Evolutionary conservation across 2,113 vertebrate genomes (phyloP), one percentile per base, ranked within the genome.

Genomic region (Onychorhynchus coronatus): DNA sequence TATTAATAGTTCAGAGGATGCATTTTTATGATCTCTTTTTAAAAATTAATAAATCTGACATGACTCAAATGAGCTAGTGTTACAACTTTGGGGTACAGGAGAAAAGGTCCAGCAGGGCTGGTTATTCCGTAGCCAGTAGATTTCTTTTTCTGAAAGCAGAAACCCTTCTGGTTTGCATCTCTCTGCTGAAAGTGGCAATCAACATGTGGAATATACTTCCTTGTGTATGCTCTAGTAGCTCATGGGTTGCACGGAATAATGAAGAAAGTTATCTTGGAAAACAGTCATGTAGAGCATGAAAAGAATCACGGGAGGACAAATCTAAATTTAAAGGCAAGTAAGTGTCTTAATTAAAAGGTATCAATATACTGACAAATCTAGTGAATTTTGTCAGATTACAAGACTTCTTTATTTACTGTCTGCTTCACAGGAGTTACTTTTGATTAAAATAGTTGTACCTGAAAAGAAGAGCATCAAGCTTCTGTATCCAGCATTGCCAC

Each of bases 251-350:
- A 98, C 18, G 97, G 97, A 44, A 77, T 94, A 59, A 96, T 89
- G 37, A 98, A 96, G 37, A 92, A 97, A 86, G 73, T 93, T 44
- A 81, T 96, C 25, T 74, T 93, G 46, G 94, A 97, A 74, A 98
- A 94, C 79, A 65, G 73, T 72, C 73, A 39, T 97, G 24, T 12
- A 93, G 96, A 97, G 82, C 92, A 35, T 6, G 97, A 98, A 82
- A 91, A 97, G n/a, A 97, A 59, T 71, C 92, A 79, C 95, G 85
- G 5, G 96, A 97, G 24, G 97, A 98, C 39, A 98, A 97, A 19
- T 82, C 65, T 16, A 93, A 97, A 44, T 67, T 95, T 22, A 97
- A 97, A 94, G 98, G 98, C 55, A 98, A 98, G 97, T 98, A 86
- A 89, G 87, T 25, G 59, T 52, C 50, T 78, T 63, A 83, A 56